Base-by-base conservation (phyloP, 2,797 vertebrate species). In the Columba guinea region DNA sequence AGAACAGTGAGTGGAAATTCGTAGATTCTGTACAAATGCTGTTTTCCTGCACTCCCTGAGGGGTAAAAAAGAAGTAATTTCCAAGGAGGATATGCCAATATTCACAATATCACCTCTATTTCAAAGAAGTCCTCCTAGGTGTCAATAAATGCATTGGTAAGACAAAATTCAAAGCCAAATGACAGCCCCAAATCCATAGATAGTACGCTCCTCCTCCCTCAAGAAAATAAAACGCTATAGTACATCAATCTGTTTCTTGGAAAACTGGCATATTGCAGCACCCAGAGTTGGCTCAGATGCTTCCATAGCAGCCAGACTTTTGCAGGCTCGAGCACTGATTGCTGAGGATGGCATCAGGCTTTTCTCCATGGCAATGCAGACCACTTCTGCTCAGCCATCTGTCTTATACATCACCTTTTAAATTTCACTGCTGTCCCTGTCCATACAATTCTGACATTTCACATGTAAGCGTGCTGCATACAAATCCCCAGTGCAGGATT, bases 321-420 rank as follows among this genome's bases (percentile, higher is more conserved):
- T 73, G 84, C 89, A 92, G 73, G 65, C 87, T 93, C 2, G 9
- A 91, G 86, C 86, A 75, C 65, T 63, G 93, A 92, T 77, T 92
- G 84, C 95, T 86, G 83, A 87, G 93, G 63, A 91, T 93, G 91
- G 95, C 90, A 96, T 89, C 95, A 94, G 93, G 90, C 81, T 96
- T 96, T 94, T 96, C 89, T 90, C 94, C 94, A 87, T 91, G 95
- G 96, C 86, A 96, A 95, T 97, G 90, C 90, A 90, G 91, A 90
- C 91, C 68, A 90, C 95, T 96, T 96, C 92, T 96, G 95, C 90
- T 97, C 93, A 93, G 92, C 96, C 96, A 97, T 97, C 96, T 97
- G 96, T 95, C 93, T 93, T 83, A 94, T 59, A 71, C 82, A 49
- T 87, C 96, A 95, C 94, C 95, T 94, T 96, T 96, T 94, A 95